A percentile compares a stretch with the other conserved stretches of the same genome.
Evolutionary conservation across 2,888 invertebrate species (phyloP).

Genomic region (Sialis fuliginosa): DNA sequence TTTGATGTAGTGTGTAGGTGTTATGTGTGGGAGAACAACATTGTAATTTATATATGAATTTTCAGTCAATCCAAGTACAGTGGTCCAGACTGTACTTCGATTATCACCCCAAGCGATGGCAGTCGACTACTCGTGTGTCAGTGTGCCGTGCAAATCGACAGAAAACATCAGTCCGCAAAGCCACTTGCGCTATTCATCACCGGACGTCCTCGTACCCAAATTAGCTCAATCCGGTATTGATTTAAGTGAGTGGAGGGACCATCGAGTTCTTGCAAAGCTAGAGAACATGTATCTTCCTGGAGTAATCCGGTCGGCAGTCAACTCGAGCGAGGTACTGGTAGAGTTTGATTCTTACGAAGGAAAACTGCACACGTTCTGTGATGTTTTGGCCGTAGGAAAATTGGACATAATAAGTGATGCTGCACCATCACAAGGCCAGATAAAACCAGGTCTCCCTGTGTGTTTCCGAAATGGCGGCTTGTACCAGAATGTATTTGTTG

Average conservation of each 20-base stretch:
- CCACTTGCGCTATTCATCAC: slow-evolving; percentile 18
- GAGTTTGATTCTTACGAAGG: slow-evolving; percentile 64
- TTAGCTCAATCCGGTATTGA: slow-evolving; percentile 39
- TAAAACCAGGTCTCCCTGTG: slow-evolving; percentile 62
- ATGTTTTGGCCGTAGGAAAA: slow-evolving; percentile 61
- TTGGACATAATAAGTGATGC: slow-evolving; percentile 87
- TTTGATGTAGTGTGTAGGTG: no score
- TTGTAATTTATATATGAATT: no score
- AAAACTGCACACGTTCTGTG: slow-evolving; percentile 49
- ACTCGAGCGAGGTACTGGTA: slow-evolving; percentile 54
- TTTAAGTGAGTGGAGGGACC: slow-evolving; percentile 85
- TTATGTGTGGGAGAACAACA: no score
- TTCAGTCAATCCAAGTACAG: neutral
- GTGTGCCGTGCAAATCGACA: neutral
- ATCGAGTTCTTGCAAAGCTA: slow-evolving; percentile 76
- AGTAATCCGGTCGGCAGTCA: slow-evolving; percentile 59
- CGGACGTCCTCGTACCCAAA: neutral
- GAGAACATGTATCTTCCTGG: slow-evolving; percentile 73
- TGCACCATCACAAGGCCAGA: slow-evolving; percentile 69
- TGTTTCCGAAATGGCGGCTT: slow-evolving; percentile 57
- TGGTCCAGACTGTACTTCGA: slow-evolving; percentile 18
- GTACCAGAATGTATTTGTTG: slow-evolving; percentile 61
- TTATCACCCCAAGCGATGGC: slow-evolving; percentile 37
- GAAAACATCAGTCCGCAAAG: neutral
- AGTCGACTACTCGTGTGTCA: slow-evolving; percentile 35